Evolutionary conservation across 2,113 vertebrate genomes (phyloP).

Genomic region (Chloropsis hardwickii): DNA sequence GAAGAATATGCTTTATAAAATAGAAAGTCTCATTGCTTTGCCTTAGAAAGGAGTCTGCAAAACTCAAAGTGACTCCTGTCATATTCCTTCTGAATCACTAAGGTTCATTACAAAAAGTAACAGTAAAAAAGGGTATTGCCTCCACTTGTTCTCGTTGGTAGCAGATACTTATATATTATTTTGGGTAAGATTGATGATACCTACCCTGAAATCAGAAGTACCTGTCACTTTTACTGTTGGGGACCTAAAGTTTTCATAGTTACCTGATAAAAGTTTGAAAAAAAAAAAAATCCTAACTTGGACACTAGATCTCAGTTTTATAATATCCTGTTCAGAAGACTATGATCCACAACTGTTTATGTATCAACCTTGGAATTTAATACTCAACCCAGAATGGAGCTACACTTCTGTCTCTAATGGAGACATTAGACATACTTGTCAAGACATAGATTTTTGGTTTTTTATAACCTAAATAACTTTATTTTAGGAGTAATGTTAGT

Average conservation of each 20-base stretch:
- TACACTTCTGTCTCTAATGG: not conserved
- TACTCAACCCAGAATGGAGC: not conserved
- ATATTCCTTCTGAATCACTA: not conserved
- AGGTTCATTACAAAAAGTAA: not conserved
- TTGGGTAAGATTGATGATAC: not conserved
- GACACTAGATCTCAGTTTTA: not conserved
- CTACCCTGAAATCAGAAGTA: not conserved
- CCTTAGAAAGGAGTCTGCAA: not conserved
- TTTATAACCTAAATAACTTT: not conserved
- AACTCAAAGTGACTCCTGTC: not conserved
- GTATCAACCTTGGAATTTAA: not conserved
- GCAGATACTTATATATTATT: not conserved
- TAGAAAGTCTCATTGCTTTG: not conserved
- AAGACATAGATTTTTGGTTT: not conserved
- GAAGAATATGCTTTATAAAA: not conserved
- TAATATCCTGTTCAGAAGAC: not conserved
- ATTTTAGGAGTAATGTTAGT: not conserved
- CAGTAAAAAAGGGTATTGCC: not conserved
- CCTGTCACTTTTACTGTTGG: not conserved
- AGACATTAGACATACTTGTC: not conserved
- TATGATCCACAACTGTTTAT: not conserved
- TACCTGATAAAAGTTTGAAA: not conserved
- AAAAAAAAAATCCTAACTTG: fast-evolving
- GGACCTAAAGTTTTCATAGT: not conserved
- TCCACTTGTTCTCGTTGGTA: not conserved